Evolutionary conservation across 2,888 invertebrate genomes (phyloP).

Genomic region (Plagodis dolabraria): DNA sequence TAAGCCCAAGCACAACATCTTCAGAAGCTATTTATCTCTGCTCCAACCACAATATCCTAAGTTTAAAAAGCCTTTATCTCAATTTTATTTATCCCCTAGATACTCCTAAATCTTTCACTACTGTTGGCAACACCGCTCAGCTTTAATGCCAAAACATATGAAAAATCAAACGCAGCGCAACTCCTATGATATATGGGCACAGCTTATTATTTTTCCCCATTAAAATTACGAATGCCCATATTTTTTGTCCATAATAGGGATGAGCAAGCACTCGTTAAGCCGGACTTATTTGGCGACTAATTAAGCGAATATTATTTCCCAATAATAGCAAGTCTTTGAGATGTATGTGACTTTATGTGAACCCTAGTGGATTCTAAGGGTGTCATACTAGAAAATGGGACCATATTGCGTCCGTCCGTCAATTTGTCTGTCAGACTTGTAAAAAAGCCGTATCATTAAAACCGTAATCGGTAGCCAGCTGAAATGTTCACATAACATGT

Average conservation of each 20-base stretch:
- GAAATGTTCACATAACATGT: too few species aligned
- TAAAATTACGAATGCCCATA: conserved; percentile 73
- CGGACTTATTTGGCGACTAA: neutral
- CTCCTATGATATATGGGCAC: conserved; percentile 63
- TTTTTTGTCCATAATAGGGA: conserved; percentile 44
- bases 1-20: neutral
- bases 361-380: too few species aligned
- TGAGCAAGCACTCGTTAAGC: conserved; percentile 7
- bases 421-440: too few species aligned
- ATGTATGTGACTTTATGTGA: too few species aligned
- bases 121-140: conserved; percentile 64
- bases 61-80: conserved; percentile 23
- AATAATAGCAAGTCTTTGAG: too few species aligned
- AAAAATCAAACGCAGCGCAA: conserved; percentile 73
- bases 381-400: too few species aligned
- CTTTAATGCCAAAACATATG: conserved; percentile 72
- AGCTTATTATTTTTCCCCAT: conserved; percentile 81
- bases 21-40: neutral
- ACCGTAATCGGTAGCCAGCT: too few species aligned
- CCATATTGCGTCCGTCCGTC: too few species aligned
- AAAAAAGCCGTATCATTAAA: too few species aligned
- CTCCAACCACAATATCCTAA: conserved; percentile 2
- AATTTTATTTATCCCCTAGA: conserved; percentile 21
- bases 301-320: too few species aligned
- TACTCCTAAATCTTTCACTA: conserved; percentile 57